Evolutionary conservation across 1,140 invertebrate species (phyloP), one percentile per base, ranked within the genome.

Genomic region (Drosophila pruinosa): DNA sequence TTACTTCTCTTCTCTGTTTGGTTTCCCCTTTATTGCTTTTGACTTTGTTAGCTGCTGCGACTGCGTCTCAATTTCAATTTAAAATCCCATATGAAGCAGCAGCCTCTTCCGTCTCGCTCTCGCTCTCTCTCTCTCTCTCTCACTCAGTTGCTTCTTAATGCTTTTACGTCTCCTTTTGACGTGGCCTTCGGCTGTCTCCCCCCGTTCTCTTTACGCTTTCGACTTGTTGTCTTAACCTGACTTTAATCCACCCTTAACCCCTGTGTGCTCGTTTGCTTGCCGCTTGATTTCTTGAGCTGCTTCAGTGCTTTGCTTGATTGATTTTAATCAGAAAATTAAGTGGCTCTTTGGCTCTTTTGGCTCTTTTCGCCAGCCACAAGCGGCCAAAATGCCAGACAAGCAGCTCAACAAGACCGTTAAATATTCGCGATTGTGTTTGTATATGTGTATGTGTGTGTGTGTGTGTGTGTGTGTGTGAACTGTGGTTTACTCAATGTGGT

Each of bases 291-390:
- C 47, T 54, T 59, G 61, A 70, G 70, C 58, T 72, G 63, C 34
- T 39, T 47, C 39, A 56, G 47, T 65, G 72, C 63, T 53, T 54
- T 62, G 63, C 71, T 76, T 89, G 79, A 89, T 83, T 89, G 85
- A 89, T 89, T 89, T 74, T 78, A 89, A 89, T 89, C 85, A 89
- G 79, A 83, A 89, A 89, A 83, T 89, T 72, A 81, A 89, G 77
- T 81, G 74, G 68, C 76, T 88, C 64, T 69, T 69, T 48, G 67
- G 62, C 59, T 63, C 47, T 62, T 34, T 8, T n/a, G n/a, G n/a
- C n/a, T n/a, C n/a, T n/a, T 15, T 50, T n/a, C 22, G 5, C 43
- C 21, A 47, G 22, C 12, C 43, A 45, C 41, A 12, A n/a, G 1
- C n/a, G 12, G 6, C 12, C n/a, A 10, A 3, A 38, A 17, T 6